Evolutionary conservation across 1,140 invertebrate species (phyloP).

Genomic region (Drusus annulatus): DNA sequence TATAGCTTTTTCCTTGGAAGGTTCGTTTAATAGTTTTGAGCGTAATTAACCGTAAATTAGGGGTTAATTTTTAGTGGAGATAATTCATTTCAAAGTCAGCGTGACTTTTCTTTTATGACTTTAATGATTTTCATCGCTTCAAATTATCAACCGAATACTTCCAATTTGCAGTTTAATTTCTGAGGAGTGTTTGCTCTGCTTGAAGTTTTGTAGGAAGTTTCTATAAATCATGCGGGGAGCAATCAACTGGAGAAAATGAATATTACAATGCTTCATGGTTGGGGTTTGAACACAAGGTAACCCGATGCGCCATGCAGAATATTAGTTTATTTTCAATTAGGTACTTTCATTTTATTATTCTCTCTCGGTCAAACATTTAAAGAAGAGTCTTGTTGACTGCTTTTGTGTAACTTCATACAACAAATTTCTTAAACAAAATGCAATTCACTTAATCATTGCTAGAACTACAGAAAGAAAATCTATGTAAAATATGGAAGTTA

Average conservation of each 20-base stretch:
- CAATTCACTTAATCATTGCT: no score
- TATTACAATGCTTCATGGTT: background rate
- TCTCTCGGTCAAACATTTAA: no score
- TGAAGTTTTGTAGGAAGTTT: slow-evolving; percentile 29
- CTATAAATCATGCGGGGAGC: background rate
- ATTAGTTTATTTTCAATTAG: no score
- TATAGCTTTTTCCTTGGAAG: slow-evolving; percentile 22
- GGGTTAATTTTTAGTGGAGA: no score
- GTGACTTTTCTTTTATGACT: no score
- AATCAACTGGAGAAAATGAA: background rate
- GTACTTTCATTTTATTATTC: no score
- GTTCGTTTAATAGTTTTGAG: slow-evolving; percentile 24
- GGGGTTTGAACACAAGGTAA: slow-evolving; percentile 12
- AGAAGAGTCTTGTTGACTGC: no score
- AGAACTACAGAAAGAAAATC: no score
- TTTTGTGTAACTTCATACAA: no score
- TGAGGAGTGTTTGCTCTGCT: slow-evolving; percentile 13
- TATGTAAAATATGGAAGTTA: no score
- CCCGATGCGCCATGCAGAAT: slow-evolving; percentile 34
- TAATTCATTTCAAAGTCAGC: no score
- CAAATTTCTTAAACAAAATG: no score
- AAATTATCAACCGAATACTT: slow-evolving; percentile 30
- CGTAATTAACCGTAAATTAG: background rate
- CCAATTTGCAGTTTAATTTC: slow-evolving; percentile 8
- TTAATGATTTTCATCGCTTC: background rate